These are phyloP conservation scores for Phaethon lepturus DNA, from an alignment of 2,113 vertebrate genomes.

Conservation along the genomic window DNA sequence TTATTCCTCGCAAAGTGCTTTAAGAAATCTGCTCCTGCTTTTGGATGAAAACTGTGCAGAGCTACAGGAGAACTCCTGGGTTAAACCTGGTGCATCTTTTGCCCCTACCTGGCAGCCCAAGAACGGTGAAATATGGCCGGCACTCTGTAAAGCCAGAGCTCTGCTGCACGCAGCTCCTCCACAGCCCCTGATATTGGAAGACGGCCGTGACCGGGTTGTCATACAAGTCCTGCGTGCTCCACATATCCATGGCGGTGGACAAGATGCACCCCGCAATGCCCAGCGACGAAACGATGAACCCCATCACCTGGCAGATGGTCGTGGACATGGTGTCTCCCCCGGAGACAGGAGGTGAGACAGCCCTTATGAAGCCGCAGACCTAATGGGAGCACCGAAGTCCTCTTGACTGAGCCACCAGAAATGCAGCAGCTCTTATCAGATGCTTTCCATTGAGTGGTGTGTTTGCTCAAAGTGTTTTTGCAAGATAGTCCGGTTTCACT, in stretches of 20 bases:
- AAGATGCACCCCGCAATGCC: slow-evolving; percentile 82
- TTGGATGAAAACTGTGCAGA: background rate
- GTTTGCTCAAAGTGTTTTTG: slow-evolving; percentile 85
- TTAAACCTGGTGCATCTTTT: background rate
- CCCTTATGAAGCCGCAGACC: background rate
- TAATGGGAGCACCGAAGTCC: background rate
- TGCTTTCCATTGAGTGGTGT: slow-evolving; percentile 53
- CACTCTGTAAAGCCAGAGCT: slow-evolving; percentile 89
- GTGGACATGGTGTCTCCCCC: slow-evolving; percentile 77
- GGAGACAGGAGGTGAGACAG: background rate
- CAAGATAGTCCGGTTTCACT: slow-evolving; percentile 85
- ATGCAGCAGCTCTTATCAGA: slow-evolving; percentile 67
- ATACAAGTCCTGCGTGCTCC: slow-evolving; percentile 86
- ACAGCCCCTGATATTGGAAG: slow-evolving; percentile 89
- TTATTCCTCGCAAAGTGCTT: fast-evolving
- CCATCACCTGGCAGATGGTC: slow-evolving; percentile 82
- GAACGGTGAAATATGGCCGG: slow-evolving; percentile 87
- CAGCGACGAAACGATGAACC: slow-evolving; percentile 79
- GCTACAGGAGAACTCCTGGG: background rate
- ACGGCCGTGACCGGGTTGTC: slow-evolving; percentile 82
- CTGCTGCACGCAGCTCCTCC: slow-evolving; percentile 88
- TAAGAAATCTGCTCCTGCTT: background rate
- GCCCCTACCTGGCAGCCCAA: slow-evolving; percentile 89
- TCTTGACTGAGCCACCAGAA: slow-evolving; percentile 8
- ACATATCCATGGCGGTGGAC: slow-evolving; percentile 85